Base-by-base conservation (phyloP, 2,113 vertebrate genomes). In the Calyptommatus sinebrachiatus region DNA sequence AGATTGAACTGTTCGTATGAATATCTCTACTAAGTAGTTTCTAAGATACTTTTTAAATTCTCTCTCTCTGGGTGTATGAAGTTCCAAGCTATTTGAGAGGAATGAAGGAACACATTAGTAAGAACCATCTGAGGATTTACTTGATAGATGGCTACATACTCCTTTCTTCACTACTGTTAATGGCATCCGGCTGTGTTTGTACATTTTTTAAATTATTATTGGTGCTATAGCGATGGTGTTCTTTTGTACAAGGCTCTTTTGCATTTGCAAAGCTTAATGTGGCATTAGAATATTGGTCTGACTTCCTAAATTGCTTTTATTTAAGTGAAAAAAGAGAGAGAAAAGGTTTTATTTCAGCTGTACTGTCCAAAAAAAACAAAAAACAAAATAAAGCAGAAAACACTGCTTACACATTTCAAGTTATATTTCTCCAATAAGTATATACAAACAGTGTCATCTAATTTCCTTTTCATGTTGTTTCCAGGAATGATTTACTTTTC, bases 201-300 rank as follows among this genome's bases (percentile, higher is more conserved):
- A 46, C 20, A 46, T 2, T 66, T 66, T 31, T 66, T 16, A 45
- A 85, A 28, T 46, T 14, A 46, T 74, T 67, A 4, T 12, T 46
- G 62, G 12, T 71, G 22, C 69, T 81, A 10, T 8, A 35, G 71
- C 35, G 78, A 71, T 53, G 20, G 29, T 67, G 35, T 69, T 29
- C 57, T 71, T 79, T 83, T 85, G 24, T 45, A 22, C 10, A 20
- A 73, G 45, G 45, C 21, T 29, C 2, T 8, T 84, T 8, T 84
- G 1, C 69, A 50, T 71, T 62, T 82, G 74, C 45, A 29, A 31
- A 73, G 31, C 60, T 72, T 66, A 76, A 86, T 60, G 12, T 5
- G 3, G 22, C 50, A 66, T 77, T 84, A 85, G 70, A 86, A 84
- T 78, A 74, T 75, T 3, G 46, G 5, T 48, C n/a, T 57, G 31